These are phyloP conservation scores for Peromyscus nudipes DNA, from an alignment of 2,797 vertebrate species.

Conservation along the genomic window DNA sequence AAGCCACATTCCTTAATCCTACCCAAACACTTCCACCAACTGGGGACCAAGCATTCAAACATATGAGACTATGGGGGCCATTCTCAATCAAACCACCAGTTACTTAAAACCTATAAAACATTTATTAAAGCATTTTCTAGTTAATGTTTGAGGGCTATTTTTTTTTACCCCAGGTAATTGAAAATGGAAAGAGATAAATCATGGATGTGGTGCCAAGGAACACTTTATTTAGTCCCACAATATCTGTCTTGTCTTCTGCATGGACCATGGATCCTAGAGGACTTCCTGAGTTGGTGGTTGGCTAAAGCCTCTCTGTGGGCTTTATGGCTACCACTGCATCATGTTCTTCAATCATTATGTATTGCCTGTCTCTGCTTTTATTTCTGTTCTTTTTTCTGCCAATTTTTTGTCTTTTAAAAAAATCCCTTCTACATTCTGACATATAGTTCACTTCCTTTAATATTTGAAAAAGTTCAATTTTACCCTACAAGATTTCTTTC, in stretches of 20 bases:
- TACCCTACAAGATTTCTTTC: background rate
- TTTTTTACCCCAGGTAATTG: background rate
- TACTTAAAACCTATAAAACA: background rate
- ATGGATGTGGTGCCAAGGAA: background rate
- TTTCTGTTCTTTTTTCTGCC: background rate
- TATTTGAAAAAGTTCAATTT: conserved; percentile 26
- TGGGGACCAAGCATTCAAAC: background rate
- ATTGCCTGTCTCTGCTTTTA: background rate
- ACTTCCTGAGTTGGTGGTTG: background rate
- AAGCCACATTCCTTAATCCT: background rate
- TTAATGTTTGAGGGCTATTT: background rate
- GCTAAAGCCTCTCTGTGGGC: background rate
- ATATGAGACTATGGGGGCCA: background rate
- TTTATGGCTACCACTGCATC: background rate
- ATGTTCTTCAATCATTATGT: background rate
- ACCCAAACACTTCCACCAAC: background rate
- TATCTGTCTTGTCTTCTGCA: background rate
- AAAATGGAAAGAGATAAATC: background rate
- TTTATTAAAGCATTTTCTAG: background rate
- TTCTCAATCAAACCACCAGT: background rate
- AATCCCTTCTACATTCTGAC: background rate
- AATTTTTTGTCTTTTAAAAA: background rate
- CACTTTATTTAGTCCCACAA: background rate
- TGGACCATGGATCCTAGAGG: background rate
- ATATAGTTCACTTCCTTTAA: background rate